These are phyloP conservation scores for Brachionus asplanchnoidis DNA, from an alignment of 1,140 invertebrate genomes.

Conservation along the genomic window DNA sequence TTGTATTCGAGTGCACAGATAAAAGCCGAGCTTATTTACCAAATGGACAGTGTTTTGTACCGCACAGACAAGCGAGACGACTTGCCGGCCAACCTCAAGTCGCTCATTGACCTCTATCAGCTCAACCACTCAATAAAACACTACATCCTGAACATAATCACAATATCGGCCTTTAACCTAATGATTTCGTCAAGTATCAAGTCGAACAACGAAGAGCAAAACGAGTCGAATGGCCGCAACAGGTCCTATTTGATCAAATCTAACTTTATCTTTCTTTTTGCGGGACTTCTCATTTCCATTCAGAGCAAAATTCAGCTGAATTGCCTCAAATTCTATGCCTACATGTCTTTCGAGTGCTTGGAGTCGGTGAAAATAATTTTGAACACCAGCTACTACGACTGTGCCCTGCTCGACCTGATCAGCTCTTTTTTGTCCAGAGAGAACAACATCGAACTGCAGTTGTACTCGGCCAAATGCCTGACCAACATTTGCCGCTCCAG, in stretches of 20 bases:
- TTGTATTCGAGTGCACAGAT: conserved; percentile 15
- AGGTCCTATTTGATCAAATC: not conserved
- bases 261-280: not conserved
- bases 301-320: conserved; percentile 23
- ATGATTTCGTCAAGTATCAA: conserved; percentile 25
- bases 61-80: not conserved
- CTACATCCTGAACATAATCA: not conserved
- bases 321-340: conserved; percentile 17
- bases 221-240: not conserved
- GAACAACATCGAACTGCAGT: conserved; percentile 4
- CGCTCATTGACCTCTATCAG: not conserved
- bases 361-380: not conserved
- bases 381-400: conserved; percentile 31
- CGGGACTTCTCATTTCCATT: not conserved
- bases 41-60: not conserved
- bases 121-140: not conserved
- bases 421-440: conserved; percentile 23
- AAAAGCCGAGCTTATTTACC: not conserved
- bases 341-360: not conserved
- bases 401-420: not conserved
- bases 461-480: conserved; percentile 21
- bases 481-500: conserved; percentile 26
- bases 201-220: not conserved
- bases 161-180: conserved; percentile 4
- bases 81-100: not conserved